phyloP scores from a whole-genome alignment of 2,797 vertebrate genomes.

The Cirrhinus mrigala region DNA sequence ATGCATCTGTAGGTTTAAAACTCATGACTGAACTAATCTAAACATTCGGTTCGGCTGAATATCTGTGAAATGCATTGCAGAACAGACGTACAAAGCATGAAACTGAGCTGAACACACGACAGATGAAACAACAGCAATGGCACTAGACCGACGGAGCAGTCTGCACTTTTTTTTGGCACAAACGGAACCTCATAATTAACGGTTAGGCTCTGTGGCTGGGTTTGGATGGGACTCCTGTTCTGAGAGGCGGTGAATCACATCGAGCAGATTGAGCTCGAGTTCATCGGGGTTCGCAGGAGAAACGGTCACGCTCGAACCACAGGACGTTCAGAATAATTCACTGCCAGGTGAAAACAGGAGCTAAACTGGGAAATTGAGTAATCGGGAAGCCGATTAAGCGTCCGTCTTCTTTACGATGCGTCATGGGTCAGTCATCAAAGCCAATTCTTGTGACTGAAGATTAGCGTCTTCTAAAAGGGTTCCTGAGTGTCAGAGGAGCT shows the following conservation, averaged over 20 bases:
- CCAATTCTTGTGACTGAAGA: background rate
- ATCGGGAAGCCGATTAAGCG: background rate
- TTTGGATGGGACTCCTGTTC: background rate
- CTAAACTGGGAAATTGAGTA: background rate
- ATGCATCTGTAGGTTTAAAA: too few relatives aligned
- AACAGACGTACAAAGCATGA: too few relatives aligned
- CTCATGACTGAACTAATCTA: too few relatives aligned
- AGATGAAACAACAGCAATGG: too few relatives aligned
- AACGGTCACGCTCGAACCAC: background rate
- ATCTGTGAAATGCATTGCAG: too few relatives aligned
- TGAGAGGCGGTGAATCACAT: background rate
- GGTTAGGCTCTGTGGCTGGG: too few relatives aligned
- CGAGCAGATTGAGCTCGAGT: too few relatives aligned
- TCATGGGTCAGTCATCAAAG: background rate
- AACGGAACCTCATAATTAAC: too few relatives aligned
- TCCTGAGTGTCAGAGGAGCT: background rate
- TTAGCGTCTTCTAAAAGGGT: constrained; percentile 29
- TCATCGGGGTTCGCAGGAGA: background rate
- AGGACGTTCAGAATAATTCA: background rate
- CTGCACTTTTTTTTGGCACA: too few relatives aligned
- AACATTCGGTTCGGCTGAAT: too few relatives aligned
- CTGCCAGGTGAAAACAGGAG: background rate
- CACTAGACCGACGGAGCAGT: too few relatives aligned
- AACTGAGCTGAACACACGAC: too few relatives aligned
- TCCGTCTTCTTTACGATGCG: background rate